Percentiles rank a stretch among this genome's conserved stretches.
Evolutionary conservation across 2,113 vertebrate genomes (phyloP).

Genomic region (Phalacrocorax pelagicus): DNA sequence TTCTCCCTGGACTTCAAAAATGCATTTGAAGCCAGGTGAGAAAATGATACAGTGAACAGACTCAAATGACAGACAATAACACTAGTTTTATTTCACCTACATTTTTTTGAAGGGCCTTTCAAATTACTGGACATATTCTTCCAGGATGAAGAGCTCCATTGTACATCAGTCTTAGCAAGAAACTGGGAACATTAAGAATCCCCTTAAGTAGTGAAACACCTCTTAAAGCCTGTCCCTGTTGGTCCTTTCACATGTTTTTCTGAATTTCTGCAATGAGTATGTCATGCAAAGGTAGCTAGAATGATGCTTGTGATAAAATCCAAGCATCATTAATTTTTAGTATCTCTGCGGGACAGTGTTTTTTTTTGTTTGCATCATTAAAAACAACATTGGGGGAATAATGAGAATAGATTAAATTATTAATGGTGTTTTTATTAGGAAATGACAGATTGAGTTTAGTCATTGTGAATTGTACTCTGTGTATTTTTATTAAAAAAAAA

Average conservation of each 20-base stretch:
- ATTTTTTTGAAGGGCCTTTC: not conserved
- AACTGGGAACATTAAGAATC: not conserved
- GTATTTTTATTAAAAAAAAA: not conserved
- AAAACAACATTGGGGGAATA: not conserved
- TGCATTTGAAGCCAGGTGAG: not conserved
- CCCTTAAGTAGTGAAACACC: not conserved
- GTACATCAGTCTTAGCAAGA: not conserved
- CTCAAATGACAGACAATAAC: not conserved
- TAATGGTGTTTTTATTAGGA: not conserved
- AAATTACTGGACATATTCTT: not conserved
- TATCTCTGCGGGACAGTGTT: not conserved
- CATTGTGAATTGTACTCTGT: not conserved
- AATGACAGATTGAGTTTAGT: not conserved
- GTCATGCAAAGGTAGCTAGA: not conserved
- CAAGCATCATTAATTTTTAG: not conserved
- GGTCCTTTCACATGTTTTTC: not conserved
- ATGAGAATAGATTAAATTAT: not conserved
- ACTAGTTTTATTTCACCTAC: not conserved
- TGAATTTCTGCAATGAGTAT: not conserved
- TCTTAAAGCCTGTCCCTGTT: not conserved
- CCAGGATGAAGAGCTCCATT: not conserved
- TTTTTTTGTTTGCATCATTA: not conserved
- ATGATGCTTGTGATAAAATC: not conserved
- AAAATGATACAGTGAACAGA: not conserved
- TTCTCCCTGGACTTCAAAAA: constrained; percentile 18